Evolutionary conservation across 1,140 invertebrate species (phyloP).

Genomic region (Atta cephalotes): DNA sequence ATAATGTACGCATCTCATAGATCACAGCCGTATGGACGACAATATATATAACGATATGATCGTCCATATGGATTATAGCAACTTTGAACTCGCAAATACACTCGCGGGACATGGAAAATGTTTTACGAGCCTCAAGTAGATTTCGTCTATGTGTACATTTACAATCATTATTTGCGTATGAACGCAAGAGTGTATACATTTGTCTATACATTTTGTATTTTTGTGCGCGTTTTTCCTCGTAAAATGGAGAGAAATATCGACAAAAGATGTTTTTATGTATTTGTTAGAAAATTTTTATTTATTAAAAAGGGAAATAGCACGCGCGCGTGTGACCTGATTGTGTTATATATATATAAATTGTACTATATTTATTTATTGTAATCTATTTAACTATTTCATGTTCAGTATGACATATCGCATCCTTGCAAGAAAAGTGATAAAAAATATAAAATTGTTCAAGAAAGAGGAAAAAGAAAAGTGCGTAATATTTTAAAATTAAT

Average conservation of each 20-base stretch:
- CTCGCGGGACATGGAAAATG: constrained; percentile 30
- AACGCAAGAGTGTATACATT: constrained; percentile 6
- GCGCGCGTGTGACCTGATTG: too few species aligned
- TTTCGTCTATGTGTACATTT: not conserved
- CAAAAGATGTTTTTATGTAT: not conserved
- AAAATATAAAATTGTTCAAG: too few species aligned
- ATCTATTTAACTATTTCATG: not conserved
- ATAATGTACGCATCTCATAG: constrained; percentile 36
- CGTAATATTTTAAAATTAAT: too few species aligned
- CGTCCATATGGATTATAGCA: constrained; percentile 23
- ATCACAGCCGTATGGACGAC: not conserved
- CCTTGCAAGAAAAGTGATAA: not conserved
- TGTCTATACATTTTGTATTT: not conserved
- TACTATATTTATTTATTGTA: not conserved
- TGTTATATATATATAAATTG: not conserved
- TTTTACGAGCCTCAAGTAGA: constrained; percentile 29
- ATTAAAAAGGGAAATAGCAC: not conserved
- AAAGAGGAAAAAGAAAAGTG: too few species aligned
- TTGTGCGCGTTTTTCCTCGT: not conserved
- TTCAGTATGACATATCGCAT: not conserved
- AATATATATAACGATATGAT: not conserved
- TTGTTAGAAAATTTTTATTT: constrained; percentile 10
- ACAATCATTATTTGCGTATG: constrained; percentile 2
- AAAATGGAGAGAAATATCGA: not conserved
- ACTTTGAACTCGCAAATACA: constrained; percentile 10